Evolutionary conservation across 2,888 invertebrate genomes (phyloP), one percentile per base, ranked within the genome.

Genomic region (Xanthia togata): DNA sequence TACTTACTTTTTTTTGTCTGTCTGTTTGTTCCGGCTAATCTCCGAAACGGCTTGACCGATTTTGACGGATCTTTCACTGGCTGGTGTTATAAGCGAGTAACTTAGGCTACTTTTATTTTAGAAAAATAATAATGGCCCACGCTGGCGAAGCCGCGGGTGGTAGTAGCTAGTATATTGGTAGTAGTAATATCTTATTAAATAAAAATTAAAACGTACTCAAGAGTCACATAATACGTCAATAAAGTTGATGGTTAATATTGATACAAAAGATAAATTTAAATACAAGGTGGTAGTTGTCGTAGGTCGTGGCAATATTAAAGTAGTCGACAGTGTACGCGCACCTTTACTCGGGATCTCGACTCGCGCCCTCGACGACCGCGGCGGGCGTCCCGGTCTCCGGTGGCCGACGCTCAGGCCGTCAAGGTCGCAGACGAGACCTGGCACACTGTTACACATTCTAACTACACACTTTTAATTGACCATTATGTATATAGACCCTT

Each of bases 391-490:
- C 90, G 89, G 89, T 91, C 92, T 91, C 91, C 89, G 88, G 90
- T 91, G 92, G 90, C 90, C 90, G 90, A 87, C 88, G 89, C 84
- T 88, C 88, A 89, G 84, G 79, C 88, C 90, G 89, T 90, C 94
- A 93, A 93, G 93, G 93, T 93, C 92, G 91, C 90, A 91, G 90
- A 90, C 90, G 86, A 89, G 87, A 88, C 90, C 91, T 92, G 92
- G 89, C 90, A 90, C 86, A 89, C 84, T 90, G 85, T 69, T 72
- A 89, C 86, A 85, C 85, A 84, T 87, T 87, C 79, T 73, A 75
- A 78, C 81, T 78, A 82, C 70, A 84, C 83, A 72, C 67, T 67
- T 75, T 75, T 82, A 83, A 86, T 78, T 78, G 67, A 60, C 78
- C 70, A 78, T 82, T 79, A 68, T 82, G 60, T 69, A 64, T 38